These are phyloP conservation scores for Xestia rhomboidea DNA, from an alignment of 2,888 invertebrate genomes.

Conservation along the genomic window DNA sequence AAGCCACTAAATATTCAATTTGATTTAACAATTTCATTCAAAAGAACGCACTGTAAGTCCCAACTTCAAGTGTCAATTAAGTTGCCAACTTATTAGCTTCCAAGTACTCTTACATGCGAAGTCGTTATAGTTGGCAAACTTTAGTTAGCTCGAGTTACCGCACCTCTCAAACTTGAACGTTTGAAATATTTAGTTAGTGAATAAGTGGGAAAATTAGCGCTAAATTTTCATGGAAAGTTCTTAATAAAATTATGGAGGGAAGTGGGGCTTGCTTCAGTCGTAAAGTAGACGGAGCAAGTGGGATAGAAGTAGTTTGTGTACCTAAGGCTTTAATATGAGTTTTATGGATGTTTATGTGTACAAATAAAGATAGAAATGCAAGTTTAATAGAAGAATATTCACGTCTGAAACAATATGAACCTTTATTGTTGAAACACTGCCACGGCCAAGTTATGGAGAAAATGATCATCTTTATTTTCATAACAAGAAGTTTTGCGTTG, in stretches of 20 bases:
- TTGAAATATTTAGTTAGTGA: slow-evolving; percentile 64
- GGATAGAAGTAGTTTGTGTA: not conserved
- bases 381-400: not conserved
- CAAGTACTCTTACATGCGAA: slow-evolving; percentile 57
- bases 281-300: not conserved
- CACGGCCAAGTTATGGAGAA: not conserved
- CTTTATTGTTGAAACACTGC: not conserved
- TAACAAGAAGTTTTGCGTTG: not conserved
- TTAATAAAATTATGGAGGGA: slow-evolving; percentile 36
- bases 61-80: slow-evolving; percentile 65
- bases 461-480: not conserved
- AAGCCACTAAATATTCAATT: not conserved
- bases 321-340: not conserved
- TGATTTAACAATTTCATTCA: slow-evolving; percentile 10
- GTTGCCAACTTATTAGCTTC: slow-evolving; percentile 60
- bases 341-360: not conserved
- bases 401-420: not conserved
- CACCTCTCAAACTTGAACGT: slow-evolving; percentile 57
- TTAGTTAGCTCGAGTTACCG: slow-evolving; percentile 58
- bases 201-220: slow-evolving; percentile 59
- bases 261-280: not conserved
- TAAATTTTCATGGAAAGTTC: slow-evolving; percentile 57
- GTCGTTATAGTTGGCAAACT: slow-evolving; percentile 64
- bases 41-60: slow-evolving; percentile 36
- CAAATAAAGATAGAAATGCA: not conserved